Base-by-base conservation (phyloP, 2,113 vertebrate species). In the Corapipo altera region DNA sequence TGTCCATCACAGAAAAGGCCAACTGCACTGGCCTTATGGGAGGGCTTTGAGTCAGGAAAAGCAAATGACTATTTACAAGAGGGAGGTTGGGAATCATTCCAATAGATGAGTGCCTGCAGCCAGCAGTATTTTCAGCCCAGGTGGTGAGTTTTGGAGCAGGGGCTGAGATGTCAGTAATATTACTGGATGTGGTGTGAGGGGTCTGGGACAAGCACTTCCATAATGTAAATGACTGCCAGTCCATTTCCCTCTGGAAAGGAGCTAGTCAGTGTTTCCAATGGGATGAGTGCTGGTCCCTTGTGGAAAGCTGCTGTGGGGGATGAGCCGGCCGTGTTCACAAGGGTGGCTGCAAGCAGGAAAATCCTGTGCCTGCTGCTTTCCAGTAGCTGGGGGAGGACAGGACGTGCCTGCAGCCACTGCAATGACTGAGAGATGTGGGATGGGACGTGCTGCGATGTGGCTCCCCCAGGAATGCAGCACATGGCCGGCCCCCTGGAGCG, bases 401-500 rank as follows among this genome's bases (percentile, higher is more conserved):
- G 66, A 82, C 1, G 3, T 52, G 83, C 35, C 30, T 44, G 83
- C 55, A 55, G 79, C 35, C 46, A n/a, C 61, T 27, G 32, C 2
- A 1, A 8, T 54, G 41, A 58, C 44, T 2, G 2, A 57, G 51
- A 69, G 35, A 26, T 3, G 17, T 30, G 2, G 52, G 71, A 20
- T 1, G 4, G 66, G 52, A 49, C 1, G 1, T 0, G 11, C 81
- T 24, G 84, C 2, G 3, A 33, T 4, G 27, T 14, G 65, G 65
- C 26, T 87, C 17, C 35, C 35, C 8, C 0, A 1, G 35, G 43
- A 70, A 21, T 62, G 61, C 49, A 33, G 80, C 71, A 28, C 75
- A 3, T 0, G 4, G 64, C 3, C 55, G 4, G 64, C 3, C 55
- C 67, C 37, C 5, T 14, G 24, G 58, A 64, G 13, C 1, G 0